Conservation (phyloP, 2,113 vertebrate genomes). For the Epinephelus moara region DNA sequence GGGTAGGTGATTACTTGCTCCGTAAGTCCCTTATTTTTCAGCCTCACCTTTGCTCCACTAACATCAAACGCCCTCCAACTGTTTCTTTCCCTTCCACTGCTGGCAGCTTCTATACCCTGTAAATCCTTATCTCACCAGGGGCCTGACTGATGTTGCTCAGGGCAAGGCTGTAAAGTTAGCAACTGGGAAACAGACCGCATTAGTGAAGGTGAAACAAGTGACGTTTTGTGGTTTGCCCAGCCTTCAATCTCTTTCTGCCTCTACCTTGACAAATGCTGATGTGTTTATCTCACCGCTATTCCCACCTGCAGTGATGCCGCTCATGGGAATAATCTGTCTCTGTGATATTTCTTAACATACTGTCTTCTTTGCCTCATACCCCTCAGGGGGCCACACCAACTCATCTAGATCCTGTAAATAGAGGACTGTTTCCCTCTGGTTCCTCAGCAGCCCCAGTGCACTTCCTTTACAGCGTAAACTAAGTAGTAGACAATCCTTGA, state of each 20-base stretch:
- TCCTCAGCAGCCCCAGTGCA: conserved; percentile 7
- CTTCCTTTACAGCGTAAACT: conserved; percentile 26
- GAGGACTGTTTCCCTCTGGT: conserved; percentile 48
- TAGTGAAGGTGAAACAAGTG: conserved; percentile 38
- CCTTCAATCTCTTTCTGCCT: conserved; percentile 25
- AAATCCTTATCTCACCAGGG: conserved; percentile 65
- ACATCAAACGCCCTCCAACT: conserved; percentile 56
- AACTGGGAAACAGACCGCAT: conserved; percentile 36
- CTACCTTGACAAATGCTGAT: conserved; percentile 27
- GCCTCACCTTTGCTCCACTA: conserved; percentile 65
- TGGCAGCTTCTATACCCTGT: conserved; percentile 31
- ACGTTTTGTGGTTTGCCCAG: conserved; percentile 36
- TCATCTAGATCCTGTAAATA: conserved; percentile 62
- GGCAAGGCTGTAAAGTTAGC: conserved; percentile 52
- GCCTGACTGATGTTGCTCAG: conserved; percentile 50
- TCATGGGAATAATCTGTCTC: conserved; percentile 60
- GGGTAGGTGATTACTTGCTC: conserved; percentile 25
- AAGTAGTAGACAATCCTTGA: conserved; percentile 41
- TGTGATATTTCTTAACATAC: conserved; percentile 49
- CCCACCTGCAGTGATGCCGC: conserved; percentile 44
- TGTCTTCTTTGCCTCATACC: conserved; percentile 49
- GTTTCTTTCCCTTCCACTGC: conserved; percentile 40
- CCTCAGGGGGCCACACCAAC: conserved; percentile 36
- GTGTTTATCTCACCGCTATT: conserved; percentile 64
- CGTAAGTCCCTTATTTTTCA: conserved; percentile 43